Conservation (phyloP, 2,113 vertebrate genomes). For the Caloenas nicobarica region DNA sequence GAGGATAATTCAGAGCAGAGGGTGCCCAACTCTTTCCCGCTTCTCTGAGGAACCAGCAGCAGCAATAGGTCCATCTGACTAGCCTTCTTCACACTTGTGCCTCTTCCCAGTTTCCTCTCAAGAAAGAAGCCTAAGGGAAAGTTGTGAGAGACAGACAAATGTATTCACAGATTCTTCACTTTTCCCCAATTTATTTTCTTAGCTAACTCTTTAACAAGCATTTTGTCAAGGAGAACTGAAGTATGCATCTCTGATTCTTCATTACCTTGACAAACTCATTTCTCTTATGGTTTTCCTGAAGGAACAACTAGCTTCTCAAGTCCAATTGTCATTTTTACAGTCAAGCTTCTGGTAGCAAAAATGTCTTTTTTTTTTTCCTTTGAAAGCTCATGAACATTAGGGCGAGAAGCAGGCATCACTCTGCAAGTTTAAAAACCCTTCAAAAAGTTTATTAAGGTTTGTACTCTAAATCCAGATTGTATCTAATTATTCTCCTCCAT, state of each 20-base stretch:
- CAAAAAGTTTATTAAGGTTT: background rate
- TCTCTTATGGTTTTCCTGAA: background rate
- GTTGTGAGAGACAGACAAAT: background rate
- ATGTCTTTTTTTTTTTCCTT: background rate
- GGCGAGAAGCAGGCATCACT: background rate
- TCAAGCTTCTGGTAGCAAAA: background rate
- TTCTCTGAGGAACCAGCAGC: background rate
- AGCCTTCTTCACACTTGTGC: accelerated
- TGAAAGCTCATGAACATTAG: background rate
- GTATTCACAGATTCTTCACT: background rate
- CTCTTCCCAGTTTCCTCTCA: background rate
- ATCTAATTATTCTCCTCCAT: background rate
- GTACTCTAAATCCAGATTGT: background rate
- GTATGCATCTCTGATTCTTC: background rate
- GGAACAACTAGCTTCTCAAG: background rate
- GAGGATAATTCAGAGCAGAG: background rate
- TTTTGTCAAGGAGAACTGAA: background rate
- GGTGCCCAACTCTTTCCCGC: background rate
- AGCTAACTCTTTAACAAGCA: background rate
- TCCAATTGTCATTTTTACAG: background rate
- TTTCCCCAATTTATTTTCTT: background rate
- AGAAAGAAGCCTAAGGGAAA: background rate
- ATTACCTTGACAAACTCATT: background rate
- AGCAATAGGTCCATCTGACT: background rate
- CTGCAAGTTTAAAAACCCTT: background rate